Evolutionary conservation across 2,797 vertebrate species (phyloP).

Genomic region (Uromys caudimaculatus): DNA sequence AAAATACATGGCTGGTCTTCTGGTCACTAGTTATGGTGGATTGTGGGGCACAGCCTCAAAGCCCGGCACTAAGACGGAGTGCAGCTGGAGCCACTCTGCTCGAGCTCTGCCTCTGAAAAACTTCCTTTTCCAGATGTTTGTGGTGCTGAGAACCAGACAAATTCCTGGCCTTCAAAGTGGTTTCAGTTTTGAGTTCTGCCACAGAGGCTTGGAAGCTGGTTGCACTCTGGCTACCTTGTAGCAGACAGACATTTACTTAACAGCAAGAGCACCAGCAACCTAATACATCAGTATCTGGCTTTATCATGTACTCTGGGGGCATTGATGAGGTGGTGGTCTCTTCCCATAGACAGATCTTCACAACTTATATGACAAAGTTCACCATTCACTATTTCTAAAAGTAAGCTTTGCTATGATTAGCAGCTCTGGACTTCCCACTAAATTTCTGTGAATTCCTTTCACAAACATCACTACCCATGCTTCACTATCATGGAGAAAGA

Average conservation of each 20-base stretch:
- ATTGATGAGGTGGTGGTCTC: not conserved
- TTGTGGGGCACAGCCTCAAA: not conserved
- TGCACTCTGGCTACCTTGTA: not conserved
- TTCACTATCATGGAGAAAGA: not conserved
- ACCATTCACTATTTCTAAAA: not conserved
- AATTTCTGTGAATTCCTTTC: not conserved
- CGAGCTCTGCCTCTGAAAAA: not conserved
- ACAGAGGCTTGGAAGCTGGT: not conserved
- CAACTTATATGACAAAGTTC: not conserved
- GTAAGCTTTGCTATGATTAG: not conserved
- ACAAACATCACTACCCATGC: not conserved
- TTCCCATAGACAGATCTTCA: not conserved
- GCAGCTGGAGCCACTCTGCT: not conserved
- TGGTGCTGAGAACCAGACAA: not conserved
- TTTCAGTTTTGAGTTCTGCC: conserved; percentile 29
- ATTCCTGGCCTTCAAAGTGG: not conserved
- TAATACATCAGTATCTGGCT: not conserved
- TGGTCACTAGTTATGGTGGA: not conserved
- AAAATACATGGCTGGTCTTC: conserved; percentile 4
- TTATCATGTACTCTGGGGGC: not conserved
- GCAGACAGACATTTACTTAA: not conserved
- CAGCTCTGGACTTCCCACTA: not conserved
- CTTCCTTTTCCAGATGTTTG: not conserved
- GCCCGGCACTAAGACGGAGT: not conserved
- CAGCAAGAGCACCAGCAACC: not conserved